phyloP scores from a whole-genome alignment of 2,888 invertebrate genomes.

The Bimastos eiseni region DNA sequence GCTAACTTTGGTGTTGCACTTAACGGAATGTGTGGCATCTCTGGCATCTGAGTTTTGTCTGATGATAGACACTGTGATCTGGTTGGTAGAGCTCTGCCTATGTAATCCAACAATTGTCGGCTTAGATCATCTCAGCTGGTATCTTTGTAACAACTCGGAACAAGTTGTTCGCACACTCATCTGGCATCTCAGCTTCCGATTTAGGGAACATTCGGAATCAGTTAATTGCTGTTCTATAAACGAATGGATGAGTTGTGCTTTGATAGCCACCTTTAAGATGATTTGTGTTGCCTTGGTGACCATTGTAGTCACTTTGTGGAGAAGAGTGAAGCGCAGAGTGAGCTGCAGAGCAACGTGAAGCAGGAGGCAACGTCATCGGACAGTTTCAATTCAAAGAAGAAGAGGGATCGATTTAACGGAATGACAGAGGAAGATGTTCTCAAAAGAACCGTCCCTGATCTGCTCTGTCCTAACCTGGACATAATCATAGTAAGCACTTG shows the following conservation, averaged over 20 bases:
- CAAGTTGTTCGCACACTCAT: not conserved
- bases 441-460: slow-evolving; percentile 89
- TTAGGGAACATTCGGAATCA: not conserved
- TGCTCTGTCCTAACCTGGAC: slow-evolving; percentile 88
- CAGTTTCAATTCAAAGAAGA: slow-evolving; percentile 63
- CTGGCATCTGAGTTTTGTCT: no score
- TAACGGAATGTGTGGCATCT: no score
- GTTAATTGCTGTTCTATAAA: not conserved
- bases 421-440: slow-evolving; percentile 94
- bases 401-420: slow-evolving; percentile 60
- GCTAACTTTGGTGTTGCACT: not conserved
- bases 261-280: no score
- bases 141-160: not conserved
- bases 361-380: slow-evolving; percentile 53
- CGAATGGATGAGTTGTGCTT: not conserved
- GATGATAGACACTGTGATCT: not conserved
- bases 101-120: not conserved
- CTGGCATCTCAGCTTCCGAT: not conserved
- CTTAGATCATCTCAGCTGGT: not conserved
- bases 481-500: slow-evolving; percentile 87
- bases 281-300: not conserved
- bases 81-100: not conserved
- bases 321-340: slow-evolving; percentile 19
- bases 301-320: not conserved
- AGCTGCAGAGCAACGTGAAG: slow-evolving; percentile 38